Evolutionary conservation across 2,888 invertebrate species (phyloP), one percentile per base, ranked within the genome.

Genomic region (Euzophera pinguis): DNA sequence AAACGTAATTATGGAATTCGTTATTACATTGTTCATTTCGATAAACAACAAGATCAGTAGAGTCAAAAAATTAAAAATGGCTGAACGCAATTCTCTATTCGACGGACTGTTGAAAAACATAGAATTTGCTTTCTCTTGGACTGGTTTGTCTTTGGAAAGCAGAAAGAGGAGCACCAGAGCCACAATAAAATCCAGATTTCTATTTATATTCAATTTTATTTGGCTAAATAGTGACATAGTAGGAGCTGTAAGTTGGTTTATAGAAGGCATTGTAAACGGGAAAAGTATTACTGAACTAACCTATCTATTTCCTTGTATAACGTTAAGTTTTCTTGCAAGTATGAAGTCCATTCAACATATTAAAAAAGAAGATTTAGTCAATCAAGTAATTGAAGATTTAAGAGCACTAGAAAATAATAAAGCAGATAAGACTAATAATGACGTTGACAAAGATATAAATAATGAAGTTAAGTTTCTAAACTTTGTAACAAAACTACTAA

Each of bases 201-300:
- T 50, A 10, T 50, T 41, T 9, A 50, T 50, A 41, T 50, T 50
- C 13, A 50, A 50, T 34, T 50, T 50, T 9, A 50, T 50, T 3
- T 50, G 50, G 50, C 50, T 50, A 8, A 50, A 50, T 0, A 64
- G 64, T 0, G 69, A 69, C 3, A 37, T 56, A 0, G 37, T 66
- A 0, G 62, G 56, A 0, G 59, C 61, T 3, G 7, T 70, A 3
- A 66, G 62, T 14, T 69, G 62, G 51, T 64, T 71, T 0, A 54
- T 63, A 1, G 38, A 65, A 0, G 67, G 69, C 0, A 59, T 70
- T 6, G 8, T 49, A 3, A 58, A 60, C 8, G 71, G 71, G 0
- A 69, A 64, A 35, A 61, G 60, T 34, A 68, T 76, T 12, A 61
- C 69, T 6, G 72, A 73, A 47, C 42, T 75, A 0, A 73, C 76